Percentiles rank a stretch among this genome's conserved stretches.
These are phyloP conservation scores for Drosophila bifasciata DNA, from an alignment of 1,140 invertebrate species.

Conservation along the genomic window DNA sequence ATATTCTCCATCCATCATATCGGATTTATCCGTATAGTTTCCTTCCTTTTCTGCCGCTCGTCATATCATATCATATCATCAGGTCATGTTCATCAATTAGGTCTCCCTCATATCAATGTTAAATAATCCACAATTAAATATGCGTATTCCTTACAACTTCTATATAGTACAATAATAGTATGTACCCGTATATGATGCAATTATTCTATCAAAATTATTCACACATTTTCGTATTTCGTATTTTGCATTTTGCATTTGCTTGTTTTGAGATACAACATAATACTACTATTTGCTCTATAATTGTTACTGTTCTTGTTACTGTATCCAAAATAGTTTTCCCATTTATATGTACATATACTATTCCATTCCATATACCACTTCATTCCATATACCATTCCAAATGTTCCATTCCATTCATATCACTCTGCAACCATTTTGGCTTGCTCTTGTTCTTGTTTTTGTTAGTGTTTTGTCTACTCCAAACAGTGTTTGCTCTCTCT, in stretches of 20 bases:
- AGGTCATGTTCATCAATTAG: conserved; percentile 17
- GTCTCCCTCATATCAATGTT: conserved; percentile 40
- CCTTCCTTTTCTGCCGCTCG: conserved; percentile 19
- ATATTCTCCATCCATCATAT: conserved; percentile 16
- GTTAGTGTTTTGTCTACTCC: conserved; percentile 26
- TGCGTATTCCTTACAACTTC: conserved; percentile 16
- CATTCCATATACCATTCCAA: conserved; percentile 3
- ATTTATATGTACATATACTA: background rate
- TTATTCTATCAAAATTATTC: conserved; percentile 28
- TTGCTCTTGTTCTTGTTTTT: conserved; percentile 63
- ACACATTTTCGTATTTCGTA: conserved; percentile 33
- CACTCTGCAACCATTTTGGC: conserved; percentile 45
- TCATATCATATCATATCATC: conserved; percentile 30
- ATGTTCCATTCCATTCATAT: conserved; percentile 27
- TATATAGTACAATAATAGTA: too few relatives aligned
- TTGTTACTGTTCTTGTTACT: conserved; percentile 27
- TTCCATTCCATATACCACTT: background rate
- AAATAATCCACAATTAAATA: conserved; percentile 38
- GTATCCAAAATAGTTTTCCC: conserved; percentile 36
- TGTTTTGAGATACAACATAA: conserved; percentile 43
- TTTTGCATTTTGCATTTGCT: conserved; percentile 68
- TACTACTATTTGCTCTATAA: conserved; percentile 37
- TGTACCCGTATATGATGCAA: conserved; percentile 29
- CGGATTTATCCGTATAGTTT: conserved; percentile 32
- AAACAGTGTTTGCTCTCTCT: background rate